Evolutionary conservation across 2,888 invertebrate species (phyloP), one percentile per base, ranked within the genome.

Genomic region (Dioctria linearis): DNA sequence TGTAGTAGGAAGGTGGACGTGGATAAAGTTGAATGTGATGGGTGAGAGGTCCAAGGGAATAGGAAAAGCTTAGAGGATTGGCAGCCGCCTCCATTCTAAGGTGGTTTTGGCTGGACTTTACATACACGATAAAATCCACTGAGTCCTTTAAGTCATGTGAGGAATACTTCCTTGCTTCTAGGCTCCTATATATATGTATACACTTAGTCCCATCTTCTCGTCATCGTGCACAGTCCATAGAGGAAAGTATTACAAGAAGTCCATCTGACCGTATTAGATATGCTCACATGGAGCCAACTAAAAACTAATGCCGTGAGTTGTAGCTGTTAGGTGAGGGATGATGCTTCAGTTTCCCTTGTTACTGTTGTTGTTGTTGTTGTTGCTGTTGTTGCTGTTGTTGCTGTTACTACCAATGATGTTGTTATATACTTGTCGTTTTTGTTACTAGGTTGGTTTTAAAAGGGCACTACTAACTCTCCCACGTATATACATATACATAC

Each of bases 221-320:
- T 59, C 73, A 75, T 57, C 73, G 49, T 59, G 59, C 43, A 42
- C 73, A 75, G 73, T 75, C 43, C 73, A 75, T 57, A 43, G 59
- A 57, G 76, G 61, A 76, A 76, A 76, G 49, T 76, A 76, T 76
- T 76, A 76, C 76, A 76, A 79, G 79, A 79, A 79, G 65, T 79
- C 67, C 57, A 79, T 79, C 79, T 66, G 79, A 79, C 67, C 66
- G 65, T 79, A 79, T 79, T 79, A 76, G 76, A 76, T 76, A 76
- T 63, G 76, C 76, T 76, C 76, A 76, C 63, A 76, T 76, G 63
- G 40, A 76, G 76, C 76, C 63, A 76, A 76, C 76, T 76, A 76
- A 76, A 76, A 76, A 76, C 76, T 76, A 76, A 61, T 76, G 63
- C 76, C 76, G 76, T 76, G 76, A 61, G 76, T 63, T 76, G 76